Evolutionary conservation across 2,797 vertebrate species (phyloP).

Genomic region (Neoniphon sammara): DNA sequence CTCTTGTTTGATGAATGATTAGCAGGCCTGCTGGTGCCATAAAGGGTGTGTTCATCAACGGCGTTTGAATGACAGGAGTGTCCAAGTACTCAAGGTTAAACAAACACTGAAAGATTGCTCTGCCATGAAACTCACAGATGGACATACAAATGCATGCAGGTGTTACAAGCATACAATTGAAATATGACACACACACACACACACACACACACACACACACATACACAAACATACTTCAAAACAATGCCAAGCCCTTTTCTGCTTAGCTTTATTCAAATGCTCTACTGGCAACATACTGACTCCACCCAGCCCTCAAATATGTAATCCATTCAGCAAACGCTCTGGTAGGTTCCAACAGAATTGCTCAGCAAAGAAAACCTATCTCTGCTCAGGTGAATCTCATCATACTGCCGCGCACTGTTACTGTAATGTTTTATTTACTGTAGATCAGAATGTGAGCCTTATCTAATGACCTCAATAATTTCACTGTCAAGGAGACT

Average conservation of each 20-base stretch:
- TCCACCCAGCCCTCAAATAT: constrained; percentile 33
- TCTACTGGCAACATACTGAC: neutral
- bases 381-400: neutral
- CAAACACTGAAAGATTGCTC: constrained; percentile 2
- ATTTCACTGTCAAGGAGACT: too few relatives aligned
- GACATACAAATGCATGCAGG: neutral
- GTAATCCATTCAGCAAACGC: neutral
- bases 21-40: neutral
- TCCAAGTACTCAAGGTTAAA: constrained; percentile 50
- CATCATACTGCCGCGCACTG: too few relatives aligned
- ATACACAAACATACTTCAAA: constrained; percentile 3
- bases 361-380: neutral
- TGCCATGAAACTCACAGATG: neutral
- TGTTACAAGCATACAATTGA: constrained; percentile 1
- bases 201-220: too few relatives aligned
- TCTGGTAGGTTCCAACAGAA: neutral
- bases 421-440: too few relatives aligned
- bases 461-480: too few relatives aligned
- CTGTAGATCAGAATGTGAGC: too few relatives aligned
- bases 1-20: constrained; percentile 2
- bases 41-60: constrained; percentile 37
- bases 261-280: constrained; percentile 15
- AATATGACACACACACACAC: neutral
- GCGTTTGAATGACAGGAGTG: constrained; percentile 42
- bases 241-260: constrained; percentile 21